These are phyloP conservation scores for Pangasianodon gigas DNA, from an alignment of 2,113 vertebrate genomes.

Conservation along the genomic window DNA sequence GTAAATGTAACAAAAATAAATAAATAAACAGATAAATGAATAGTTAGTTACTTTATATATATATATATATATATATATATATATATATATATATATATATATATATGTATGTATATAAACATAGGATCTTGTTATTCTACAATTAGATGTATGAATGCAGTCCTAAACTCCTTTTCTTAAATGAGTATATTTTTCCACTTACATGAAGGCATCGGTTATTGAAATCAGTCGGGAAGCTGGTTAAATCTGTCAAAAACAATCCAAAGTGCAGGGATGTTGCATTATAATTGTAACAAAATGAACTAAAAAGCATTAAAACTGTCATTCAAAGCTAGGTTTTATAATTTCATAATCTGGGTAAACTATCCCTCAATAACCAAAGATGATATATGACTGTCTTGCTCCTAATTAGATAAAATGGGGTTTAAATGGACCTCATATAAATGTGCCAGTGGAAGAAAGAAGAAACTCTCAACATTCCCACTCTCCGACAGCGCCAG, in stretches of 20 bases:
- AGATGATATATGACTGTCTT: slow-evolving; percentile 25
- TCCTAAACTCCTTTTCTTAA: not conserved
- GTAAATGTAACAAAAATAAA: not conserved
- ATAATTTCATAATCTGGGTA: slow-evolving; percentile 33
- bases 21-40: not conserved
- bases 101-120: not conserved
- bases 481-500: slow-evolving; percentile 55
- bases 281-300: slow-evolving; percentile 1
- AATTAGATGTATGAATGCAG: not conserved
- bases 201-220: not conserved
- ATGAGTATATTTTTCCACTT: not conserved
- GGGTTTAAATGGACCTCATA: slow-evolving; percentile 13
- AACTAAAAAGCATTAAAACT: slow-evolving; percentile 30
- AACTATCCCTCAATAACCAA: slow-evolving; percentile 18
- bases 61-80: not conserved
- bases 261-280: not conserved
- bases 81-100: not conserved
- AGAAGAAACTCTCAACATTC: slow-evolving; percentile 30
- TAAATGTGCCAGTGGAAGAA: slow-evolving; percentile 27
- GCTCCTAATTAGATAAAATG: slow-evolving; percentile 40
- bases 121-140: not conserved
- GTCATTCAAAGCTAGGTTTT: slow-evolving; percentile 29
- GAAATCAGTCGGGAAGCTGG: slow-evolving; percentile 19
- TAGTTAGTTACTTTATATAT: not conserved
- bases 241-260: slow-evolving; percentile 13